phyloP scores from a whole-genome alignment of 2,888 invertebrate species.

The Nomada ferruginata region DNA sequence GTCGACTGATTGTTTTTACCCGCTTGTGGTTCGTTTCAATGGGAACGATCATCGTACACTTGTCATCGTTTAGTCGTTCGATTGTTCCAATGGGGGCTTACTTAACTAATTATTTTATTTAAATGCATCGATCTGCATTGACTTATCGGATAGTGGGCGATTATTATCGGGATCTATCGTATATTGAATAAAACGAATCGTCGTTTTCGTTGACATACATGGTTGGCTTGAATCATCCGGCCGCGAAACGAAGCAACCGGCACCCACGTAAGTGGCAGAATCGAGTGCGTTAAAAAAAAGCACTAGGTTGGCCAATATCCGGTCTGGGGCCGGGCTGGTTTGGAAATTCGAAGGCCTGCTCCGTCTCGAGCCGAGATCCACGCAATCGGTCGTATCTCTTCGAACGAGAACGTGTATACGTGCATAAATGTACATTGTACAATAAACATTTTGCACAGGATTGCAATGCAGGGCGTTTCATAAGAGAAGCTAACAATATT shows the following conservation, averaged over 20 bases:
- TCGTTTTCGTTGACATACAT: constrained; percentile 8
- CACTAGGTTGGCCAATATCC: constrained; percentile 73
- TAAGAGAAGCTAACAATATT: neutral
- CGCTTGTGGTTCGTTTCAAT: neutral
- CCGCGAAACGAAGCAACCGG: constrained; percentile 38
- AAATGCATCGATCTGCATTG: neutral
- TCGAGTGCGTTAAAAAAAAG: constrained; percentile 53
- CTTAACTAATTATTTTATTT: neutral
- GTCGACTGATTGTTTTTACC: neutral
- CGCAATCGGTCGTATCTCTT: constrained; percentile 68
- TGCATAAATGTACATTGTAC: constrained; percentile 11
- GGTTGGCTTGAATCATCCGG: constrained; percentile 39
- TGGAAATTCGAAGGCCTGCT: constrained; percentile 76
- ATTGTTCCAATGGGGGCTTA: neutral
- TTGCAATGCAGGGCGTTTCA: neutral
- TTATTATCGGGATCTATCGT: neutral
- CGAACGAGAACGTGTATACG: neutral
- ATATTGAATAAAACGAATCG: neutral
- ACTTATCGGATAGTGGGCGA: neutral
- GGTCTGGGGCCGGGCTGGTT: constrained; percentile 68
- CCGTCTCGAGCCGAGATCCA: constrained; percentile 67
- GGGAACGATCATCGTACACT: neutral
- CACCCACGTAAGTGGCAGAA: constrained; percentile 58
- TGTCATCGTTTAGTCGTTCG: neutral
- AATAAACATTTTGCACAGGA: constrained; percentile 6